Evolutionary conservation across 2,888 invertebrate genomes (phyloP), one percentile per base, ranked within the genome.

Genomic region (Drosophila mimetica): DNA sequence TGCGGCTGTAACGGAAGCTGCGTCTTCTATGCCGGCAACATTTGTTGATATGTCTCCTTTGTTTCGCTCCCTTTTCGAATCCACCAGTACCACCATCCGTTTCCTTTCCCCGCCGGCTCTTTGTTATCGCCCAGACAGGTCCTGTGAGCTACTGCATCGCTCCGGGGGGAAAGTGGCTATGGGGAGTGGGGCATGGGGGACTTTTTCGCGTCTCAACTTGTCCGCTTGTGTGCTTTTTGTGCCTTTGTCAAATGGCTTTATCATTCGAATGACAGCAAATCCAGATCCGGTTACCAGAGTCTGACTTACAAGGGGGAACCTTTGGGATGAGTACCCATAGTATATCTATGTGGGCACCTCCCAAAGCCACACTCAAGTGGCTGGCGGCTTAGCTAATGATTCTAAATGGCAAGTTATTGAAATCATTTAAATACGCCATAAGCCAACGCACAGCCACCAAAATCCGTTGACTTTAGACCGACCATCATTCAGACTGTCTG

Each of bases 261-360:
- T 86, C 86, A 67, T 79, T 83, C 67, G 55, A 76, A 54, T 79
- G 86, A 74, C 80, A 85, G 72, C 61, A 55, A 50, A 67, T 76
- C 65, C 75, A 63, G 52, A 71, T 79, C 67, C 75, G 54, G 54
- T 75, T 60, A 54, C 47, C 41, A 53, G 66, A 25, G 30, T 30
- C 69, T 63, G 57, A 42, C 65, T 66, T 60, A 71, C 47, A 36
- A 53, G 52, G 39, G 18, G 18, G 6, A n/a, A n/a, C n/a, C n/a
- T n/a, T n/a, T n/a, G n/a, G n/a, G n/a, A n/a, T n/a, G n/a, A n/a
- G n/a, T n/a, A n/a, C n/a, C n/a, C n/a, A n/a, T n/a, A n/a, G n/a
- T n/a, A n/a, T n/a, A n/a, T 41, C 32, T n/a, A 20, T 58, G 44
- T 30, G 44, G 28, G 37, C 42, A 42, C 22, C 42, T 14, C 69